Conservation (phyloP, 2,113 vertebrate genomes). For the Cyphomyrus discorhynchus region DNA sequence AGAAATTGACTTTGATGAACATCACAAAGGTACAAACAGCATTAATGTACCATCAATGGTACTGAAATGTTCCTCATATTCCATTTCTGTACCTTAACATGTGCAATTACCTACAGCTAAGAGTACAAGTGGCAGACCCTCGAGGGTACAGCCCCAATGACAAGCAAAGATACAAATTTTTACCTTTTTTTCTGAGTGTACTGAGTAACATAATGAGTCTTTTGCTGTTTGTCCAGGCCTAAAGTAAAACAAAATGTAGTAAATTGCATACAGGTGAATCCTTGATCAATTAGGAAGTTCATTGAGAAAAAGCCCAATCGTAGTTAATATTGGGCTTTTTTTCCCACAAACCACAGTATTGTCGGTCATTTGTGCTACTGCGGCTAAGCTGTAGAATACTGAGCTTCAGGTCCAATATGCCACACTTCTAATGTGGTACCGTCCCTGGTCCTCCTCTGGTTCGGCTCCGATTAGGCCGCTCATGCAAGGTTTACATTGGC, state of each 20-base stretch:
- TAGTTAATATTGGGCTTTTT: background rate
- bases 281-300: background rate
- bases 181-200: no score
- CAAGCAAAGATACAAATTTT: no score
- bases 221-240: background rate
- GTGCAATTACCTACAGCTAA: no score
- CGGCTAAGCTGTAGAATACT: no score
- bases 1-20: no score
- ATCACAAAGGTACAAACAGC: no score
- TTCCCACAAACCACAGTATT: background rate
- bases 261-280: background rate
- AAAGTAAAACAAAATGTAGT: background rate
- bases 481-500: conserved; percentile 50
- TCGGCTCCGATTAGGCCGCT: conserved; percentile 37
- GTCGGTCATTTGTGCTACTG: background rate
- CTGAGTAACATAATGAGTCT: background rate
- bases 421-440: background rate
- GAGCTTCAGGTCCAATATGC: no score
- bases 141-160: no score
- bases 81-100: no score
- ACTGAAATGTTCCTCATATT: no score
- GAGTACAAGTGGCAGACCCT: no score
- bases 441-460: conserved; percentile 25
- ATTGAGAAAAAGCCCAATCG: background rate
- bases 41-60: no score